These are phyloP conservation scores for Drosophila cognata DNA, from an alignment of 2,888 invertebrate species.

Conservation along the genomic window DNA sequence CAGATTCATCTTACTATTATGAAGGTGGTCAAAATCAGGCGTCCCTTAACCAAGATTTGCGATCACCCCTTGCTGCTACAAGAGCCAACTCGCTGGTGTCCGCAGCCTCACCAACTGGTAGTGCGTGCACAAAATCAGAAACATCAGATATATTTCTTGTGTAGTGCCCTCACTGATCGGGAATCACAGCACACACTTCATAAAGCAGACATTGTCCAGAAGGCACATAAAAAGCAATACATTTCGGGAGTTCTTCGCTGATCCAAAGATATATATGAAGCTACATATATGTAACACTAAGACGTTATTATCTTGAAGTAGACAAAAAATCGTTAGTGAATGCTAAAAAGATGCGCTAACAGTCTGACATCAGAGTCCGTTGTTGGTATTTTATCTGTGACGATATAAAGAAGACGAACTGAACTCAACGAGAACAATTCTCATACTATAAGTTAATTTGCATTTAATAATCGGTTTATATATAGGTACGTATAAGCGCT, in stretches of 20 bases:
- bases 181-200: background rate
- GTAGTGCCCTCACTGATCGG: slow-evolving; percentile 65
- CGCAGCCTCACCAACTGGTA: slow-evolving; percentile 90
- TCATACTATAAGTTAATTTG: slow-evolving; percentile 58
- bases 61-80: slow-evolving; percentile 90
- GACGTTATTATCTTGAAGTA: background rate
- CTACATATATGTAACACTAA: background rate
- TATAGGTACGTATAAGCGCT: slow-evolving; percentile 5
- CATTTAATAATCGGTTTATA: slow-evolving; percentile 57
- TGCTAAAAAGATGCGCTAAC: background rate
- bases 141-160: slow-evolving; percentile 84
- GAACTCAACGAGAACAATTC: slow-evolving; percentile 55
- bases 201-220: background rate
- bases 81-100: slow-evolving; percentile 89
- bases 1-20: slow-evolving; percentile 89
- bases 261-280: slow-evolving; percentile 13
- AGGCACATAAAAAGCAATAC: background rate
- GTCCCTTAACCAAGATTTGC: slow-evolving; percentile 87
- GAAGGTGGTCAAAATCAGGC: slow-evolving; percentile 84
- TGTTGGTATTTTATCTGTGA: slow-evolving; percentile 8
- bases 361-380: background rate
- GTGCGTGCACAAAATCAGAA: slow-evolving; percentile 89
- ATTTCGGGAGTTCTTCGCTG: background rate
- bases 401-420: slow-evolving; percentile 33
- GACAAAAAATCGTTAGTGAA: background rate